Evolutionary conservation across 1,140 invertebrate genomes (phyloP), one percentile per base, ranked within the genome.

Genomic region (Campoletis sonorensis): DNA sequence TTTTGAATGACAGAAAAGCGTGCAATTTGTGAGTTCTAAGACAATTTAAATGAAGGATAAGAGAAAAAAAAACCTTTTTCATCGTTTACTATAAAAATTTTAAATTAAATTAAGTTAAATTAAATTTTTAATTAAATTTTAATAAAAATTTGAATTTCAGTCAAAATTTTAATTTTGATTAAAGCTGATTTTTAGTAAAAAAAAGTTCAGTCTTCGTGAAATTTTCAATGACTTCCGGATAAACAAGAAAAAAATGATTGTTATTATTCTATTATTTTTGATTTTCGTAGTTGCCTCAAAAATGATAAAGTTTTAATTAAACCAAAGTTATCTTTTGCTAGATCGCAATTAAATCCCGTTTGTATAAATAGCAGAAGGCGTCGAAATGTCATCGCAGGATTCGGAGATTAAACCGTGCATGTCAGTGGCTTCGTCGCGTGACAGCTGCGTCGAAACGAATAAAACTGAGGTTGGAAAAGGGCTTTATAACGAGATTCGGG

Each of bases 361-460:
- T 18, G 49, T 51, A 18, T 51, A 18, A 54, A 54, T 54, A 54
- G 18, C 51, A 54, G 51, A 54, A 21, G 51, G 51, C 18, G 16
- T 8, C 51, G 51, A 18, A n/a, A 54, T 54, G 51, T 54, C 51
- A n/a, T n/a, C n/a, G n/a, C n/a, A 54, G 51, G 51, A 54, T 54
- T 54, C 3, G 2, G 51, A 54, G 51, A 54, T 54, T 54, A 54
- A 54, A 21, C 51, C n/a, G 51, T 21, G 51, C 51, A 54, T 54
- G 51, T 54, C 51, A 54, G 16, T 54, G 51, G 51, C 51, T 54
- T 54, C 51, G n/a, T 54, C 51, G 51, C 51, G 51, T 54, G 51
- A 54, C 51, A 54, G 51, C 51, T 54, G 51, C 51, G 51, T 54
- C 51, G 16, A 54, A 54, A 54, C 51, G 51, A 54, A 54, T n/a